Evolutionary conservation across 1,140 invertebrate genomes (phyloP), one percentile per base, ranked within the genome.

Genomic region (Bathynomus jamesi): DNA sequence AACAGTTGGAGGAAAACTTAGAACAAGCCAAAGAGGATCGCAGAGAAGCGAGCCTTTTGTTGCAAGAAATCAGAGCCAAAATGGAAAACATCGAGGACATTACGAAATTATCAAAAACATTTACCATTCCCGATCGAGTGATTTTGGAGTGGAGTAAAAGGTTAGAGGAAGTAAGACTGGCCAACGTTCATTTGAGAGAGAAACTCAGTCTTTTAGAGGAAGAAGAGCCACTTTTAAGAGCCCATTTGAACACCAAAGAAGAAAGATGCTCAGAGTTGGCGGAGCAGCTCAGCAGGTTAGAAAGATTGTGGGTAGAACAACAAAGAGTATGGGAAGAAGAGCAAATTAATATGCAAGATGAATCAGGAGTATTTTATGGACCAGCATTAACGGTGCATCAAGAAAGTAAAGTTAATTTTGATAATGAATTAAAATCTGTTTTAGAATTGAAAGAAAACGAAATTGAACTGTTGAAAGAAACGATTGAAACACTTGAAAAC

Each of bases 61-160:
- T 74, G 0, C 30, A 69, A 13, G 68, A 74, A 29, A 60, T 74
- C 30, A 70, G 67, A 29, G n/a, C 67, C 24, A 74, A 70, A 31
- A 68, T 70, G 31, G 72, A 74, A 32, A 69, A 68, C 53, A 30
- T 74, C 1, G 72, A 74, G 21, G 72, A 74, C 24, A 31, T 74
- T 5, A 17, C 40, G 4, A 74, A 74, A 65, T 32, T 53, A 28
- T 68, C 64, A 25, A 32, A 70, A 4, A 25, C 67, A 28, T 70
- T 69, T 62, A 13, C 63, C 13, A 61, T 46, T 24, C 28, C 65
- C 13, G 24, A 46, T 13, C 40, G 40, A 29, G 63, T 64, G 25
- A 27, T 74, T 17, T n/a, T 53, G 7, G 31, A 4, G 13, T 74
- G 72, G 72, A 67, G 68, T 24, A 70, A 29, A 29, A 70, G 70